A percentile compares a stretch with the other conserved stretches of the same genome.
Conservation (phyloP, 2,888 invertebrate species). For the Xiphydria camelus region DNA sequence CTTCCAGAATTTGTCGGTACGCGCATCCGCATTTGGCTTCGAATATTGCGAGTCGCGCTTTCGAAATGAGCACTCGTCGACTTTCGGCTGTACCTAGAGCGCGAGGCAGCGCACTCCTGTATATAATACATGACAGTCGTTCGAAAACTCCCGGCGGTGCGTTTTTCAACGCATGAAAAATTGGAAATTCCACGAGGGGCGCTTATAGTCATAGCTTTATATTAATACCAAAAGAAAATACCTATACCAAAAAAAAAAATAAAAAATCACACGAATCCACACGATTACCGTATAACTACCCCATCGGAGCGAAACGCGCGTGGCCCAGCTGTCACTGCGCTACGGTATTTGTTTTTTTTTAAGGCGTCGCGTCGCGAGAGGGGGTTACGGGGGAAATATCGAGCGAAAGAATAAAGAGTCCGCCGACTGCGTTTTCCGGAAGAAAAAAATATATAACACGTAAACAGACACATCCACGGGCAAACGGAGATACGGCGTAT, state of each 20-base stretch:
- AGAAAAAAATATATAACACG: background rate
- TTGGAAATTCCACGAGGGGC: conserved; percentile 21
- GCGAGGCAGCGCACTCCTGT: no score
- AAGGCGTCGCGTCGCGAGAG: background rate
- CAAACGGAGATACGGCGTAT: background rate
- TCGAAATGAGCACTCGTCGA: no score
- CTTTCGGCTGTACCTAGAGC: no score
- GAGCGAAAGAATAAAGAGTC: background rate
- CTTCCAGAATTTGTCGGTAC: no score
- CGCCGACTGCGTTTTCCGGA: no score
- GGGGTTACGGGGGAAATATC: background rate
- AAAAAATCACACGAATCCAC: conserved; percentile 7
- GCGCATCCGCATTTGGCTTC: no score
- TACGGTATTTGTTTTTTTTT: no score
- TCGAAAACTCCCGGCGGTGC: no score
- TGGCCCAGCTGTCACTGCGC: no score
- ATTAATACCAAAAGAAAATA: conserved; percentile 38
- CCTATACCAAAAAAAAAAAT: conserved; percentile 27
- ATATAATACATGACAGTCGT: no score
- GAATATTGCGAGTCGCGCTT: no score
- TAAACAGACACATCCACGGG: background rate
- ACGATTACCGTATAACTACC: background rate
- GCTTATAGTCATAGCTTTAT: conserved; percentile 43
- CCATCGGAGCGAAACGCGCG: background rate
- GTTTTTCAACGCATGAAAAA: no score